A percentile compares a stretch with the other conserved stretches of the same genome.
These are phyloP conservation scores for Dinoponera quadriceps DNA, from an alignment of 1,140 invertebrate species.

Conservation along the genomic window DNA sequence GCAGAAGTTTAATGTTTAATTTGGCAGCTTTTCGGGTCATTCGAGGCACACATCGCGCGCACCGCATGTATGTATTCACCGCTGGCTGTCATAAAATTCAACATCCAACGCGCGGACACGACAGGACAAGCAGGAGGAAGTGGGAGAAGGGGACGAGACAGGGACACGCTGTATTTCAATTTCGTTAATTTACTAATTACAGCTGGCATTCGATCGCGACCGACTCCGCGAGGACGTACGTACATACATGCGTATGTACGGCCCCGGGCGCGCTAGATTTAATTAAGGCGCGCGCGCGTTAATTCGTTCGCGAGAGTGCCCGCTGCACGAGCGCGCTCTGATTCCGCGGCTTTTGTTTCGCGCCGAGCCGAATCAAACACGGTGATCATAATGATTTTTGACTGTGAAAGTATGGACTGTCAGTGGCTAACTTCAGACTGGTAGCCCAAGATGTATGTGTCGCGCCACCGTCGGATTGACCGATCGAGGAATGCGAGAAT, in stretches of 20 bases:
- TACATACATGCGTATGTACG: neutral
- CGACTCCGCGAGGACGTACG: conserved; percentile 6
- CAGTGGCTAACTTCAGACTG: no score
- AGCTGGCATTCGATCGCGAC: conserved; percentile 34
- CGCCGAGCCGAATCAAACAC: conserved; percentile 20
- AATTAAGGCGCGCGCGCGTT: conserved; percentile 48
- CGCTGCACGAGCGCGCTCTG: neutral
- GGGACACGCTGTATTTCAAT: conserved; percentile 25
- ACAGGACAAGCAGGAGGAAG: no score
- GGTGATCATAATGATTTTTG: conserved; percentile 25
- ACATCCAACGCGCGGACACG: no score
- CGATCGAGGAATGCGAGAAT: no score
- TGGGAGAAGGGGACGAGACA: neutral
- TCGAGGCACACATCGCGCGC: neutral
- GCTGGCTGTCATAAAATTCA: no score
- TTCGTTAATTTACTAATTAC: conserved; percentile 54
- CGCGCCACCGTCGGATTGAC: no score
- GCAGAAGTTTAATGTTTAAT: conserved; percentile 51
- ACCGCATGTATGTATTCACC: conserved; percentile 12
- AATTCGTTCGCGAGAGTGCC: conserved; percentile 12
- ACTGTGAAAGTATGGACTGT: no score
- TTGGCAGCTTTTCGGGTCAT: conserved; percentile 32
- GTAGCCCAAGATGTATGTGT: no score
- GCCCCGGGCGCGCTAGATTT: conserved; percentile 49
- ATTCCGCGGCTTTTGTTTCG: conserved; percentile 34